These are phyloP conservation scores for Chalcosyrphus nemorum DNA, from an alignment of 2,888 invertebrate genomes.

Conservation along the genomic window DNA sequence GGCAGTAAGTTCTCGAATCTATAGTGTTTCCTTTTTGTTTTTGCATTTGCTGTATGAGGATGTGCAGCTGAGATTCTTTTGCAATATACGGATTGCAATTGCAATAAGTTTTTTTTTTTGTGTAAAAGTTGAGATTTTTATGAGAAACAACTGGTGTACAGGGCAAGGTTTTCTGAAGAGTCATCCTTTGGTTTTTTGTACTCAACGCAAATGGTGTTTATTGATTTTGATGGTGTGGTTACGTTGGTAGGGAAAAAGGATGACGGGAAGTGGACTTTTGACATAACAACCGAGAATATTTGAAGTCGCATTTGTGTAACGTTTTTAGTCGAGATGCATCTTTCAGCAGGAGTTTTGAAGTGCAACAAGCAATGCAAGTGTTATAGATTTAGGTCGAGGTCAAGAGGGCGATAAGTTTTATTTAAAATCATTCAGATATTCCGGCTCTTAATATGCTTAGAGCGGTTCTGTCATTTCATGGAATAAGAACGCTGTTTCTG, in stretches of 20 bases:
- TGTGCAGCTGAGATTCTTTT: conserved; percentile 59
- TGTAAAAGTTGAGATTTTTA: conserved; percentile 53
- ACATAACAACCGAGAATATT: background rate
- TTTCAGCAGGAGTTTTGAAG: background rate
- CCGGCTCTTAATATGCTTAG: too few relatives aligned
- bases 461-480: too few relatives aligned
- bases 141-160: conserved; percentile 24
- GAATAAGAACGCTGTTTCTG: too few relatives aligned
- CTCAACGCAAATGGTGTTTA: conserved; percentile 36
- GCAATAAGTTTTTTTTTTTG: background rate
- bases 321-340: too few relatives aligned
- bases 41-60: conserved; percentile 7
- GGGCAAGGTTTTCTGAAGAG: conserved; percentile 32
- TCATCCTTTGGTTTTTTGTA: conserved; percentile 14
- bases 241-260: background rate
- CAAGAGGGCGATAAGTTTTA: too few relatives aligned
- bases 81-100: conserved; percentile 18
- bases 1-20: conserved; percentile 40
- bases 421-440: too few relatives aligned
- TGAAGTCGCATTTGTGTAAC: too few relatives aligned
- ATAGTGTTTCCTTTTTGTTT: background rate
- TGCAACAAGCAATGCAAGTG: too few relatives aligned
- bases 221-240: conserved; percentile 49
- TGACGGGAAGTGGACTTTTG: background rate
- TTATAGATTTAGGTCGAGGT: too few relatives aligned